Evolutionary conservation across 2,888 invertebrate species (phyloP).

Genomic region (Julus scanicus): DNA sequence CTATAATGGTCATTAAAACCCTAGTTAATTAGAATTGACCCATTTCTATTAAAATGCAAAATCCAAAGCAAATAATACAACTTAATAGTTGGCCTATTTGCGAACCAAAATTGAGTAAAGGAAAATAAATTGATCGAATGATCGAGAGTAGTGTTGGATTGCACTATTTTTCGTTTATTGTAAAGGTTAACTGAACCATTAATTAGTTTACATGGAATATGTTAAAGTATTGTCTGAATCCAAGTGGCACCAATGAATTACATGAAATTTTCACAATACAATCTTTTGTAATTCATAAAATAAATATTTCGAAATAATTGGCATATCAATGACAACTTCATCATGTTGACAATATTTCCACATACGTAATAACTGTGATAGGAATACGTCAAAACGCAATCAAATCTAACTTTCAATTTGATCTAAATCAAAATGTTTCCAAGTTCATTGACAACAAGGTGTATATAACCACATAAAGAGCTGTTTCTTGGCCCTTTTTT

Average conservation of each 20-base stretch:
- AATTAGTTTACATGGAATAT: no score
- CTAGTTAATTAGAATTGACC: constrained; percentile 11
- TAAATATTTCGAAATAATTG: neutral
- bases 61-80: neutral
- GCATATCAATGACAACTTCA: neutral
- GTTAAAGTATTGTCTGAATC: no score
- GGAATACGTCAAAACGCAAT: neutral
- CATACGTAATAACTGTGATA: neutral
- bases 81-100: constrained; percentile 1
- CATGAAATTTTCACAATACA: neutral
- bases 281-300: neutral
- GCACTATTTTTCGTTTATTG: neutral
- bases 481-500: neutral
- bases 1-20: neutral
- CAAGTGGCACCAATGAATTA: no score
- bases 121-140: neutral
- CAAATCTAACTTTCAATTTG: neutral
- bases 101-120: neutral
- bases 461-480: neutral
- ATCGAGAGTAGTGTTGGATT: neutral
- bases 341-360: neutral
- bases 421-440: neutral
- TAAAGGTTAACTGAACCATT: no score
- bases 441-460: constrained; percentile 36
- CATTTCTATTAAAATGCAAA: constrained; percentile 30